phyloP scores from a whole-genome alignment of 2,888 invertebrate genomes.

The Syrphus vitripennis region DNA sequence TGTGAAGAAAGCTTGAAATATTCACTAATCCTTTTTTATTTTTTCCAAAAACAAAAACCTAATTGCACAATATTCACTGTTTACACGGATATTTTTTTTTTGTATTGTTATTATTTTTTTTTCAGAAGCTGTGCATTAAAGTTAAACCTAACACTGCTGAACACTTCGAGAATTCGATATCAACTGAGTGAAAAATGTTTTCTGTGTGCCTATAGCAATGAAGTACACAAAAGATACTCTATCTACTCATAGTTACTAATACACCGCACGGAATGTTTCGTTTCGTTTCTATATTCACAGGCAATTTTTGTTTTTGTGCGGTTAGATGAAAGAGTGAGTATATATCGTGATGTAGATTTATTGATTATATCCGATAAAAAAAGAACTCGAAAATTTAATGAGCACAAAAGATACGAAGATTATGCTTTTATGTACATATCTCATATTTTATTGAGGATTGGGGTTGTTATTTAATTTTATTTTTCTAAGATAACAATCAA shows the following conservation, averaged over 20 bases:
- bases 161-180: constrained; percentile 60
- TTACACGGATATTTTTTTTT: constrained; percentile 4
- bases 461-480: constrained; percentile 20
- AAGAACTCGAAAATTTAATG: constrained; percentile 12
- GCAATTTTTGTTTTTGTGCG: background rate
- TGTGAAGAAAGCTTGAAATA: background rate
- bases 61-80: constrained; percentile 38
- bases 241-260: constrained; percentile 37
- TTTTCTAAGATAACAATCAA: background rate
- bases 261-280: constrained; percentile 28
- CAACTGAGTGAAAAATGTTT: constrained; percentile 53
- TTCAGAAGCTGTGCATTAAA: background rate
- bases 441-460: background rate
- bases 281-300: constrained; percentile 8
- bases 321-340: background rate
- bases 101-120: background rate
- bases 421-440: constrained; percentile 25
- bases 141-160: constrained; percentile 35
- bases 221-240: constrained; percentile 35
- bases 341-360: constrained; percentile 11
- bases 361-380: constrained; percentile 18
- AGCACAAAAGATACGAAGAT: constrained; percentile 14
- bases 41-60: background rate
- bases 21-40: background rate
- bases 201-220: constrained; percentile 32